Base-by-base conservation (phyloP, 2,888 invertebrate species). In the Tortricodes alternella region DNA sequence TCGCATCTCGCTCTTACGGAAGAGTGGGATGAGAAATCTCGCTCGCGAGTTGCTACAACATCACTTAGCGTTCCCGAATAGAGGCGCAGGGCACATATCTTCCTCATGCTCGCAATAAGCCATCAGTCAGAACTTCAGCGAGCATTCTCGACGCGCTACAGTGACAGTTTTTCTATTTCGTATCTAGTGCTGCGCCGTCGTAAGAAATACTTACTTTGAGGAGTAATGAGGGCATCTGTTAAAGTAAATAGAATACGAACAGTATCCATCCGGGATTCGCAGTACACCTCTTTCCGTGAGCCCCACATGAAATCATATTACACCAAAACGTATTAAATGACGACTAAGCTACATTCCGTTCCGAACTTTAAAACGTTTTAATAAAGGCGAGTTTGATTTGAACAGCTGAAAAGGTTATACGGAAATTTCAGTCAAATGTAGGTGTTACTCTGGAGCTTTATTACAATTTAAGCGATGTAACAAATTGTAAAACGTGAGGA, bases 391-490 rank as follows among this genome's bases (percentile, higher is more conserved):
- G 58, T 58, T 68, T 71, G 6, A 16, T 19, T 56, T 66, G 53
- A 2, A 0, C n/a, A 7, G 8, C 4, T 32, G 13, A 5, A 41
- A 57, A 62, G 64, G 67, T 71, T 80, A 67, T 61, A 66, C 56
- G 50, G 52, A 65, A 62, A 60, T 68, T 70, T 62, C 55, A 68
- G 62, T 53, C 51, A 61, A 68, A 71, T 67, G 75, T 78, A 80
- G 83, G 79, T 81, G 83, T 85, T 85, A 81, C 84, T 78, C 71
- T 67, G 78, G 75, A 84, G 81, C 80, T 87, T 86, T 85, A 87
- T 86, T 86, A 87, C 85, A 87, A 87, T 88, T 85, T 86, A 87
- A 86, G 85, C 79, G 80, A 81, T 85, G 83, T 84, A 82, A 88
- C 86, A 86, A 88, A 88, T 88, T 86, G 85, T 88, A 83, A 86